These are phyloP conservation scores for Parasteatoda lunata DNA, from an alignment of 2,888 invertebrate genomes.

Conservation along the genomic window DNA sequence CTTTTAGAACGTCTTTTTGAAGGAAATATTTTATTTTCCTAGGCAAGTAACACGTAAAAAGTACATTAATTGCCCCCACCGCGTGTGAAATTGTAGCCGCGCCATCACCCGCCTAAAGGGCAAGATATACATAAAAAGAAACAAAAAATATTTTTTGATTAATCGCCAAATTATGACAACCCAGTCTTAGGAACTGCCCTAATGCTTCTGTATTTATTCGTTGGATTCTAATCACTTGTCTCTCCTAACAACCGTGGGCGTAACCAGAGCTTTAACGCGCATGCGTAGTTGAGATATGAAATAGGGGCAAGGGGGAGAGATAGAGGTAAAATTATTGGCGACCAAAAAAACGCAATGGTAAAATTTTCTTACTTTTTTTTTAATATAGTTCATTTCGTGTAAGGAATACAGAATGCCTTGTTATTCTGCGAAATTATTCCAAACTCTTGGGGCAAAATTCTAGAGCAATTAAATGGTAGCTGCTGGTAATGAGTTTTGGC, in stretches of 20 bases:
- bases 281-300: slow-evolving; percentile 29
- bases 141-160: slow-evolving; percentile 13
- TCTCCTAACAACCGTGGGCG: slow-evolving; percentile 34
- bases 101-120: no score
- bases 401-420: slow-evolving; percentile 31
- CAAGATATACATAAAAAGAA: no score
- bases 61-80: no score
- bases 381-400: slow-evolving; percentile 43
- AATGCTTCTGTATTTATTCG: slow-evolving; percentile 56
- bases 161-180: slow-evolving; percentile 58
- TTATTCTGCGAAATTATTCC: slow-evolving; percentile 26
- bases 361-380: slow-evolving; percentile 21
- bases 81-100: no score
- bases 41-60: no score
- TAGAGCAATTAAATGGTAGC: slow-evolving; percentile 57
- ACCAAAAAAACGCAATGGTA: slow-evolving; percentile 25
- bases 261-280: slow-evolving; percentile 22
- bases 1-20: no score
- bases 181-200: slow-evolving; percentile 20
- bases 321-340: slow-evolving; percentile 16
- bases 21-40: no score
- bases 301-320: neutral
- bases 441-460: neutral
- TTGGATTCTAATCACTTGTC: slow-evolving; percentile 28
- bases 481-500: slow-evolving; percentile 15